These are phyloP conservation scores for Eudasyphora cyanicolor DNA, from an alignment of 2,888 invertebrate genomes.

Conservation along the genomic window DNA sequence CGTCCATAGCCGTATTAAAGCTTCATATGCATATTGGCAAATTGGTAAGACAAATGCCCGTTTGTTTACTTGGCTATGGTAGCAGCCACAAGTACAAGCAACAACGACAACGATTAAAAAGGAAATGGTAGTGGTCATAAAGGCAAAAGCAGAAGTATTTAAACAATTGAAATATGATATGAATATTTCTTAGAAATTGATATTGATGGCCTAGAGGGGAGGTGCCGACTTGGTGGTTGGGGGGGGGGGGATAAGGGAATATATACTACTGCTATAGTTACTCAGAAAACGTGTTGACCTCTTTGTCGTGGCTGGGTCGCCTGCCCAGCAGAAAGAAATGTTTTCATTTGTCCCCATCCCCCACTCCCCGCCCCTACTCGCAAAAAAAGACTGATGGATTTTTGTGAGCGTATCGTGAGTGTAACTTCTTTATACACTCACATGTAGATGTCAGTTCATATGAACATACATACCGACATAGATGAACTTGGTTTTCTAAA, in stretches of 20 bases:
- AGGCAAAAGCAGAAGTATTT: slow-evolving; percentile 34
- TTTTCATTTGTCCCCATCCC: neutral
- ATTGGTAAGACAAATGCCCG: slow-evolving; percentile 19
- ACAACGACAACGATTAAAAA: neutral
- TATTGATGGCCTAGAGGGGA: too few relatives aligned
- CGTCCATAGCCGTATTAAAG: slow-evolving; percentile 12
- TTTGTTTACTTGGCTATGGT: neutral
- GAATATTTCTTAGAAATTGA: slow-evolving; percentile 57
- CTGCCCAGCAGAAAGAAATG: neutral
- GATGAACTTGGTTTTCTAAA: slow-evolving; percentile 26
- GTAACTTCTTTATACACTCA: too few relatives aligned
- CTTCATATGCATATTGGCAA: slow-evolving; percentile 21
- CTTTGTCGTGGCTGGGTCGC: slow-evolving; percentile 51
- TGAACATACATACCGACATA: neutral
- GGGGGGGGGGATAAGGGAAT: neutral
- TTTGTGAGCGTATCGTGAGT: slow-evolving; percentile 54
- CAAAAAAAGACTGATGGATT: slow-evolving; percentile 44
- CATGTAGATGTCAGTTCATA: neutral
- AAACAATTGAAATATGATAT: slow-evolving; percentile 30
- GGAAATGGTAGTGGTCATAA: slow-evolving; percentile 40
- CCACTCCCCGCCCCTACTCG: too few relatives aligned
- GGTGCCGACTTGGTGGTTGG: neutral
- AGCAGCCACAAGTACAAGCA: slow-evolving; percentile 61
- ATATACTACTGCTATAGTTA: slow-evolving; percentile 53
- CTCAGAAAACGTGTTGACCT: slow-evolving; percentile 64